Evolutionary conservation across 2,888 invertebrate genomes (phyloP).

Genomic region (Caenorhabditis becei): DNA sequence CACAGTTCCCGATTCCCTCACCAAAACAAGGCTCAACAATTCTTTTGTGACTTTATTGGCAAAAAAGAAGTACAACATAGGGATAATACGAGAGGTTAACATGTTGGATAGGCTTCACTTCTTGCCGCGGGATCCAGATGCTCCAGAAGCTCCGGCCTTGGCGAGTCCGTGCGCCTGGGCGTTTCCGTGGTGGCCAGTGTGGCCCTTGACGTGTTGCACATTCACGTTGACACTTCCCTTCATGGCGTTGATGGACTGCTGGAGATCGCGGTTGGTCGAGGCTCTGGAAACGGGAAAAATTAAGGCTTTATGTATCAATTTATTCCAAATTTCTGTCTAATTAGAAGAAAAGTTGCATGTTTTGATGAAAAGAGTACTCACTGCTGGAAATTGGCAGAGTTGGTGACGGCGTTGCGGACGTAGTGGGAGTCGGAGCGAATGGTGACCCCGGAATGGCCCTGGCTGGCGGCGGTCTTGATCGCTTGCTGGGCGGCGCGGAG

Average conservation of each 20-base stretch:
- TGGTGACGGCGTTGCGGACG: constrained; percentile 22
- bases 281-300: constrained; percentile 4
- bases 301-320: no score
- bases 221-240: constrained; percentile 13
- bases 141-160: constrained; percentile 3
- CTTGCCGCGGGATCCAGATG: background rate
- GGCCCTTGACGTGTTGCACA: constrained; percentile 32
- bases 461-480: constrained; percentile 18
- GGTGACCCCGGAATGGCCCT: constrained; percentile 26
- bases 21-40: no score
- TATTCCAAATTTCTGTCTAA: no score
- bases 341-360: background rate
- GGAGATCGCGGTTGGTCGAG: constrained; percentile 20
- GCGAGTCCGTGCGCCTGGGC: constrained; percentile 20
- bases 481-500: constrained; percentile 33
- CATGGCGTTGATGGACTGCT: constrained; percentile 32
- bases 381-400: constrained; percentile 8
- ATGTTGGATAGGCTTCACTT: background rate
- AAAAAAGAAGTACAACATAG: no score
- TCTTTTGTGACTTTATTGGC: no score
- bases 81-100: no score
- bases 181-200: constrained; percentile 19
- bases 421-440: constrained; percentile 30
- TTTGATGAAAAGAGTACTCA: no score
- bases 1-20: no score